Evolutionary conservation across 2,113 vertebrate genomes (phyloP).

Genomic region (Pluvialis apricaria): DNA sequence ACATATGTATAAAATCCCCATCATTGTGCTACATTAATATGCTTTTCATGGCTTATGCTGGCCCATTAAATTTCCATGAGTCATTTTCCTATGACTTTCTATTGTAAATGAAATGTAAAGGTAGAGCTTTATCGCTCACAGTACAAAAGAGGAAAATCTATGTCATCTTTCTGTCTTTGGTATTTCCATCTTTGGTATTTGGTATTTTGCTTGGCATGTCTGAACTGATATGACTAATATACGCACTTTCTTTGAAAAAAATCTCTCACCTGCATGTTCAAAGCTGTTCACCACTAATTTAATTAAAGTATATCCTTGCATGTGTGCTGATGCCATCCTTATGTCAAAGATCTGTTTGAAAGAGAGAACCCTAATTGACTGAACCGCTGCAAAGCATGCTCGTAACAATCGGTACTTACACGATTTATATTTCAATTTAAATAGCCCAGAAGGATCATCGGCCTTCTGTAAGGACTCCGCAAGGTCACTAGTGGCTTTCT

Average conservation of each 20-base stretch:
- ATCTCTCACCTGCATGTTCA: background rate
- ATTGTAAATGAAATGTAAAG: background rate
- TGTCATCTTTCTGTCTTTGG: constrained; percentile 22
- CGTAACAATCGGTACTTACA: background rate
- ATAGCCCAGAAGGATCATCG: constrained; percentile 74
- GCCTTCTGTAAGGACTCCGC: constrained; percentile 84
- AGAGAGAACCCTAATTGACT: background rate
- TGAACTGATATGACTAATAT: constrained; percentile 23
- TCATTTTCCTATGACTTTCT: constrained; percentile 13
- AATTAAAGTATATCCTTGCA: background rate
- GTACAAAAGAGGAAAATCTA: background rate
- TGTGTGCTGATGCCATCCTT: background rate
- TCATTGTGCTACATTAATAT: background rate
- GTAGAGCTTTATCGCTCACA: constrained; percentile 2
- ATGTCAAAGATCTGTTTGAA: background rate
- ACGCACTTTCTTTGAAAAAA: background rate
- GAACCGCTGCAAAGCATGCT: background rate
- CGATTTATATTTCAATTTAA: constrained; percentile 11
- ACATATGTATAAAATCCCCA: background rate
- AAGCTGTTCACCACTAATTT: background rate
- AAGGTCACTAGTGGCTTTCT: constrained; percentile 83
- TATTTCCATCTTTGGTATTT: constrained; percentile 38
- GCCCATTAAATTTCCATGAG: background rate
- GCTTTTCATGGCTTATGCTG: background rate
- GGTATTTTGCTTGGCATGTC: constrained; percentile 4